Evolutionary conservation across 2,888 invertebrate genomes (phyloP).

Genomic region (Andrena praecox): DNA sequence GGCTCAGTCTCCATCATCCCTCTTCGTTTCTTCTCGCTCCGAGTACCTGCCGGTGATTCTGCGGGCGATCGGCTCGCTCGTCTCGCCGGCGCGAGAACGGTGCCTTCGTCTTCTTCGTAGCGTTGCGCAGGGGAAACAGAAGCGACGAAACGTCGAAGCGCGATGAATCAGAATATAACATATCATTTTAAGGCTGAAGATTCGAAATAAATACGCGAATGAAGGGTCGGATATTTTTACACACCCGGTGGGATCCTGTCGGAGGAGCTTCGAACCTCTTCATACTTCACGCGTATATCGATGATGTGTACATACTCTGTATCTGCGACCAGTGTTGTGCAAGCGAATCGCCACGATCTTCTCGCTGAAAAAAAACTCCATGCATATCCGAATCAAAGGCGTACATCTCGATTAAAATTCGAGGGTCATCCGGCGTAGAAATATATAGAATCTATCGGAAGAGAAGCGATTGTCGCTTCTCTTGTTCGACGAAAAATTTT

Average conservation of each 20-base stretch:
- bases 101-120: conserved; percentile 65
- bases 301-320: conserved; percentile 32
- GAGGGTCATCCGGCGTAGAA: not conserved
- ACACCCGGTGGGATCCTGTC: conserved; percentile 10
- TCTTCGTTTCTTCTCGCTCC: not conserved
- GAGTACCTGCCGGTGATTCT: not conserved
- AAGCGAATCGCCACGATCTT: conserved; percentile 38
- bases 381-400: too few relatives aligned
- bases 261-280: conserved; percentile 34
- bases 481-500: not conserved
- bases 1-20: conserved; percentile 16
- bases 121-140: conserved; percentile 19
- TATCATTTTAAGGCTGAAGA: conserved; percentile 72
- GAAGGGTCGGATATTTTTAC: conserved; percentile 61
- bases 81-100: conserved; percentile 29
- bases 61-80: not conserved
- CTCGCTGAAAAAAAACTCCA: not conserved
- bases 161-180: conserved; percentile 50
- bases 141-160: conserved; percentile 9
- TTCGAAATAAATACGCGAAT: conserved; percentile 28
- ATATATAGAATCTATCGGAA: not conserved
- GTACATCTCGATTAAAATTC: not conserved
- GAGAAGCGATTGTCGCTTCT: not conserved
- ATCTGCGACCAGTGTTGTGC: conserved; percentile 52
- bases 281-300: conserved; percentile 23